These are phyloP conservation scores for Drosophila merina DNA, from an alignment of 2,888 invertebrate genomes.

Conservation along the genomic window DNA sequence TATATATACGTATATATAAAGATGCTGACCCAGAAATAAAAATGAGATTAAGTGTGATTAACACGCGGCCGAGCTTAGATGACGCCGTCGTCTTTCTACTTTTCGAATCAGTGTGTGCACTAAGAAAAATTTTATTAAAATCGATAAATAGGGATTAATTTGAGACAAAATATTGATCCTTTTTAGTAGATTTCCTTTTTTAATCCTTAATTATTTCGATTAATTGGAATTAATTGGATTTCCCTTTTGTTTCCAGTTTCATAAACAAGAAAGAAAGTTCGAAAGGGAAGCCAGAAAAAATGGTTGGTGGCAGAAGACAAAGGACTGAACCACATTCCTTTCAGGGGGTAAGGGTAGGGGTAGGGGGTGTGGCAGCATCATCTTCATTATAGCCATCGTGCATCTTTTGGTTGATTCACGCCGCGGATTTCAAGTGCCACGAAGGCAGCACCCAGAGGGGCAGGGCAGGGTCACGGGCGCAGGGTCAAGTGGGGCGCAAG, in stretches of 20 bases:
- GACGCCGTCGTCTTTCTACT: slow-evolving; percentile 32
- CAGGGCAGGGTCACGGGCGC: background rate
- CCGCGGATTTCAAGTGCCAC: background rate
- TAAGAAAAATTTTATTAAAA: background rate
- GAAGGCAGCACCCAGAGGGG: background rate
- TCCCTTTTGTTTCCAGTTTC: slow-evolving; percentile 54
- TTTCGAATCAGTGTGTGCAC: slow-evolving; percentile 15
- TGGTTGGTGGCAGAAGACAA: slow-evolving; percentile 17
- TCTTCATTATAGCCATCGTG: slow-evolving; percentile 23
- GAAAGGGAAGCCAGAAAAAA: background rate
- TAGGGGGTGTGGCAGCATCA: background rate
- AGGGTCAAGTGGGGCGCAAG: background rate
- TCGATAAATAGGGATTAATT: background rate
- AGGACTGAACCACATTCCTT: slow-evolving; percentile 8
- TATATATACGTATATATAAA: slow-evolving; percentile 56
- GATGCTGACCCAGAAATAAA: slow-evolving; percentile 81
- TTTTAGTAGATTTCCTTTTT: background rate
- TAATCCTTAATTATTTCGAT: slow-evolving; percentile 3
- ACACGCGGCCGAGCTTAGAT: slow-evolving; percentile 69
- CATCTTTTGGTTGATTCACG: slow-evolving; percentile 36
- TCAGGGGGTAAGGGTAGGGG: too few relatives aligned
- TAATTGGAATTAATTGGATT: slow-evolving; percentile 30
- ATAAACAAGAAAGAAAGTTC: slow-evolving; percentile 11
- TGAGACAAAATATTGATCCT: background rate
- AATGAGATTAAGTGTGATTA: slow-evolving; percentile 81